Evolutionary conservation across 2,888 invertebrate species (phyloP), one percentile per base, ranked within the genome.

Genomic region (Flabesymbios commensalis): DNA sequence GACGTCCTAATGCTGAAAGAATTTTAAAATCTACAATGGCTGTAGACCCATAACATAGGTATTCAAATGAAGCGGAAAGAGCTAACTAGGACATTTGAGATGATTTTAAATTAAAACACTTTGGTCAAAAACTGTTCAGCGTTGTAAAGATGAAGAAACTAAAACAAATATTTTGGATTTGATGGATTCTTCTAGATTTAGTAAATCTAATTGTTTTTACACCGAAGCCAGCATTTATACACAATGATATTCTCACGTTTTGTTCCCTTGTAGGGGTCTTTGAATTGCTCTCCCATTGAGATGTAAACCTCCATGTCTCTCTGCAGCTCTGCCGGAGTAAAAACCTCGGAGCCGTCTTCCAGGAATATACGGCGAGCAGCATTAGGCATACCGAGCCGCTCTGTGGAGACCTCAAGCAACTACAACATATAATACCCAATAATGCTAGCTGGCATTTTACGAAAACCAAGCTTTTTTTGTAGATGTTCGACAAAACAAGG

Each of bases 291-390:
- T 19, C 81, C 81, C 61, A 71, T 73, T 1, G 82, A 80, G 7
- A 80, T 71, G 65, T 75, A 82, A 7, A 82, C 74, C 45, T 78
- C 77, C 1, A 72, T 69, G 36, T 76, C 75, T 1, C 74, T 49
- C 1, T 75, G 73, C 29, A 82, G 77, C 41, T 80, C 76, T 24
- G 68, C 56, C 3, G 74, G 73, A 31, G 68, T 67, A 49, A 73
- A 76, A 4, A 82, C 72, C 60, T 82, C 81, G 24, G 70, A 65
- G 4, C 82, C 82, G 65, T 80, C 77, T 39, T 77, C 78, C 24
- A 80, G 69, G 64, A 80, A 82, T 10, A 81, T 67, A n/a, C 80
- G 67, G 10, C 82, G 69, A 3, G 79, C 82, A 57, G 82, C 81
- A 69, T 75, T 75, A 19, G 74, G 73, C 52, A 82, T 62, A 1